Base-by-base conservation (phyloP, 2,888 invertebrate species). In the Sicus ferrugineus region DNA sequence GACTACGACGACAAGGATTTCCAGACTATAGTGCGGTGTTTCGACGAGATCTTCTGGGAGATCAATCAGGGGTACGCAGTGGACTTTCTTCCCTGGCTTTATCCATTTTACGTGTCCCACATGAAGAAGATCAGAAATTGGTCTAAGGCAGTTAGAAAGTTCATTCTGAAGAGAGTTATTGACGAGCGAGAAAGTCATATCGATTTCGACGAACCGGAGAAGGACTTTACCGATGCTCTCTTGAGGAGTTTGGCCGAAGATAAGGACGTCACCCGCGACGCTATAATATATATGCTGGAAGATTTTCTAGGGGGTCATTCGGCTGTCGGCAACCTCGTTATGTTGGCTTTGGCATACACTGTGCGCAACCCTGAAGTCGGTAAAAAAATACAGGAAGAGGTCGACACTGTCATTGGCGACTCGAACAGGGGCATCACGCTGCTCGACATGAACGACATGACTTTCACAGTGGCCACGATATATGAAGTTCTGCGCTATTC, bases 31-130 rank as follows among this genome's bases (percentile, higher is more conserved):
- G 92, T 93, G 0, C 86, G 90, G 28, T 88, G 88, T 69, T 95
- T 95, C 81, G 95, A 95, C 77, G 91, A 93, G 76, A 94, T 96
- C 64, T 96, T 96, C 86, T 94, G 93, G 92, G 95, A 95, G 80
- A 94, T 96, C 73, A 96, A 95, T 82, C 93, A 94, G 77, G 94
- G 94, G 0, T 94, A 94, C 81, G 92, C 93, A 0, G 89, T 95
- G 0, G 96, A 96, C 78, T 95, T 95, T 78, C 79, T 96, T 26
- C 95, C 95, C 0, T 94, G 93, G 91, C 83, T 95, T 0, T 86
- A 89, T 0, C 93, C 93, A 0, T 89, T 93, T 71, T 94, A 93
- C 82, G 85, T 85, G 3, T 86, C 87, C 2, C 92, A 93, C 77
- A 89, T 93, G 86, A 87, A 89, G 2, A 90, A 89, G 74, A 85